Percentiles rank a stretch among this genome's conserved stretches.
Evolutionary conservation across 2,888 invertebrate genomes (phyloP).

Genomic region (Rugalucina vietnamica): DNA sequence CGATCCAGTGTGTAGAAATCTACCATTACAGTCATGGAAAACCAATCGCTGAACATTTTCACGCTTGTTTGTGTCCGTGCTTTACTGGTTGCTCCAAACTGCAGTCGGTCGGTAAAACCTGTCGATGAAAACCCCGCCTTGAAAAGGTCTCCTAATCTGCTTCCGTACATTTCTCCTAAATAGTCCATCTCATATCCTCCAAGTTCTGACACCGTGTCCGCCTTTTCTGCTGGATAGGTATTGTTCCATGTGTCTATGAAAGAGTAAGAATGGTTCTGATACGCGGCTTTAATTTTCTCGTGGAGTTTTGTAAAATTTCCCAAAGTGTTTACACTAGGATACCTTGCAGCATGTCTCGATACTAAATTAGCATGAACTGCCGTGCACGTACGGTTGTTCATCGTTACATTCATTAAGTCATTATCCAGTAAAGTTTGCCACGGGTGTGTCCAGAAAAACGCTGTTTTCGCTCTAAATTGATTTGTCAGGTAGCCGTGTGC

Average conservation of each 20-base stretch:
- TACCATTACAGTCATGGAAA: no score
- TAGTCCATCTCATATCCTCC: slow-evolving; percentile 70
- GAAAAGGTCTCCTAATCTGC: slow-evolving; percentile 25
- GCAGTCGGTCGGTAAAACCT: slow-evolving; percentile 59
- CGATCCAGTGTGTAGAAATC: no score
- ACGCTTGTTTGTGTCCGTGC: slow-evolving; percentile 79
- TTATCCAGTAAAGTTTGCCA: background rate
- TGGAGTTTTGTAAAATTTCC: slow-evolving; percentile 58
- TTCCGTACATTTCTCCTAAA: slow-evolving; percentile 70
- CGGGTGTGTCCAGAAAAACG: slow-evolving; percentile 63
- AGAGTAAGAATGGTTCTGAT: slow-evolving; percentile 47
- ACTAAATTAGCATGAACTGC: slow-evolving; percentile 71
- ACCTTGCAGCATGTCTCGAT: slow-evolving; percentile 74
- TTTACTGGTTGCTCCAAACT: slow-evolving; percentile 74
- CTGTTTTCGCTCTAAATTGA: slow-evolving; percentile 70
- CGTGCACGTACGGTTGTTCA: slow-evolving; percentile 53
- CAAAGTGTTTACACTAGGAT: no score
- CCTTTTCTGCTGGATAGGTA: slow-evolving; percentile 72
- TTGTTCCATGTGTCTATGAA: slow-evolving; percentile 69
- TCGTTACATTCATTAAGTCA: background rate
- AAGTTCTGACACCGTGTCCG: slow-evolving; percentile 68
- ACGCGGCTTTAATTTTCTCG: slow-evolving; percentile 57
- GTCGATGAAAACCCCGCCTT: background rate
- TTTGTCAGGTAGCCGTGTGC: slow-evolving; percentile 25
- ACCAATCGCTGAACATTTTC: slow-evolving; percentile 74